Percentiles rank a stretch among this genome's conserved stretches.
These are phyloP conservation scores for Cinara cedri DNA, from an alignment of 2,888 invertebrate species.

Conservation along the genomic window DNA sequence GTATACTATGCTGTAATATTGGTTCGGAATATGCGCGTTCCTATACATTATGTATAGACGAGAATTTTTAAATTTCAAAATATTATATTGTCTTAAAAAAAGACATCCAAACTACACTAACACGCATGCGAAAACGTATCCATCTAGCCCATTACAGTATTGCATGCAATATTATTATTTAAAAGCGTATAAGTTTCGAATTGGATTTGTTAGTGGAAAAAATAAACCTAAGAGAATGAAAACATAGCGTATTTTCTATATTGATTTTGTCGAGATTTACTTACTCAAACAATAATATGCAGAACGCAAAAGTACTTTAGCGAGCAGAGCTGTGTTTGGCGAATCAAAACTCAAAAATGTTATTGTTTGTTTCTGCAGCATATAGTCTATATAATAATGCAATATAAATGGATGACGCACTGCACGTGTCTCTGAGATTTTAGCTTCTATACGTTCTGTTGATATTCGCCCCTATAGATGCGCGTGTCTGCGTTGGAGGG, in stretches of 20 bases:
- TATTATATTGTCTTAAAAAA: neutral
- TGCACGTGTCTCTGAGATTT: slow-evolving; percentile 34
- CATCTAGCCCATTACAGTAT: slow-evolving; percentile 9
- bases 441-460: slow-evolving; percentile 29
- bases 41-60: too few species aligned
- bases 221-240: neutral
- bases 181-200: slow-evolving; percentile 26
- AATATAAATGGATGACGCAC: slow-evolving; percentile 34
- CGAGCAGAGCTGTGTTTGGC: neutral
- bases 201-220: slow-evolving; percentile 4
- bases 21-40: too few species aligned
- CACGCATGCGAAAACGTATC: neutral
- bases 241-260: slow-evolving; percentile 8
- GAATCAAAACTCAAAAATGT: slow-evolving; percentile 43
- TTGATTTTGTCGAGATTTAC: slow-evolving; percentile 46
- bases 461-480: slow-evolving; percentile 30
- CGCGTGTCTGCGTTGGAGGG: neutral
- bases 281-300: slow-evolving; percentile 41
- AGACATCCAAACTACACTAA: neutral
- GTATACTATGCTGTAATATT: too few species aligned
- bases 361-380: slow-evolving; percentile 17
- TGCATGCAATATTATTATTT: slow-evolving; percentile 20
- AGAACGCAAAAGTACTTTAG: slow-evolving; percentile 28
- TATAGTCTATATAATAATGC: slow-evolving; percentile 4
- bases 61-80: neutral